These are phyloP conservation scores for Pogonus chalceus DNA, from an alignment of 1,140 invertebrate species.

Conservation along the genomic window DNA sequence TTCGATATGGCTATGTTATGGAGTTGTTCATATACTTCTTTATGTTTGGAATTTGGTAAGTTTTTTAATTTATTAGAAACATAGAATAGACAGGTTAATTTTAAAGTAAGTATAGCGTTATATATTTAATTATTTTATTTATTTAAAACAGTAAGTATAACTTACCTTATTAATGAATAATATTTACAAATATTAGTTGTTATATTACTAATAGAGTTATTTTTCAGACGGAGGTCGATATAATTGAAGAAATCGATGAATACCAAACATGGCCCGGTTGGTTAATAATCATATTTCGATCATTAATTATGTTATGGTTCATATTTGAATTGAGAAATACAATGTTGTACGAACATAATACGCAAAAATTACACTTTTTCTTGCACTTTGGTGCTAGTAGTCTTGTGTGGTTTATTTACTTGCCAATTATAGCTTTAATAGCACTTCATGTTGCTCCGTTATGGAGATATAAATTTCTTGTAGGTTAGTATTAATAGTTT, in stretches of 20 bases:
- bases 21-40: conserved; percentile 79
- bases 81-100: no score
- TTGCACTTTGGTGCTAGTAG: conserved; percentile 95
- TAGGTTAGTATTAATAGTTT: no score
- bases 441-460: conserved; percentile 85
- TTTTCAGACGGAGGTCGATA: conserved; percentile 84
- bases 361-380: conserved; percentile 82
- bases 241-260: conserved; percentile 92
- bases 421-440: conserved; percentile 88
- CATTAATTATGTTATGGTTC: conserved; percentile 92
- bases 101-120: not conserved
- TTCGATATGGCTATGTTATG: conserved; percentile 85
- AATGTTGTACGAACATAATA: conserved; percentile 86
- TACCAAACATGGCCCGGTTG: conserved; percentile 96
- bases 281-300: conserved; percentile 77
- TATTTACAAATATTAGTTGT: no score
- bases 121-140: conserved; percentile 3
- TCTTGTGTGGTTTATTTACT: conserved; percentile 95
- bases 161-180: not conserved
- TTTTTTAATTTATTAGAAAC: conserved; percentile 16
- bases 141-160: conserved; percentile 5
- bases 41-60: conserved; percentile 94
- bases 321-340: conserved; percentile 83
- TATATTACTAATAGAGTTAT: no score
- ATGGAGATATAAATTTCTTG: conserved; percentile 89